Evolutionary conservation across 2,797 vertebrate genomes (phyloP).

Genomic region (Phalanger gymnotis): DNA sequence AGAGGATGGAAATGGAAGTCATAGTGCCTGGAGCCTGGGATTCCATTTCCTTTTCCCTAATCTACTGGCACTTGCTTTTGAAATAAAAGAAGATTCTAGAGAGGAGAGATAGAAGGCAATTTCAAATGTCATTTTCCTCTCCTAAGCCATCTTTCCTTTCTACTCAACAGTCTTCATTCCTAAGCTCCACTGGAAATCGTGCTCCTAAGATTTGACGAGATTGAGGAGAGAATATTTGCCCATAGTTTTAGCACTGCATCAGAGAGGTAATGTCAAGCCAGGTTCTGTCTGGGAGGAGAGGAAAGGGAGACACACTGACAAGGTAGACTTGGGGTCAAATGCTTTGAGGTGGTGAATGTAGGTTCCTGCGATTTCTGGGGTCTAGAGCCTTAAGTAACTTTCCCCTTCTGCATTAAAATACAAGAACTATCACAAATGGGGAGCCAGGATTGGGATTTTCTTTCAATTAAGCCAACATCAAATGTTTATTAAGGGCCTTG

Average conservation of each 20-base stretch:
- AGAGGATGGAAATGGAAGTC: background rate
- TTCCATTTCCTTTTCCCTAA: background rate
- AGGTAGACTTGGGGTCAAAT: background rate
- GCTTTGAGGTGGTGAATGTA: background rate
- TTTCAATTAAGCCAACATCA: background rate
- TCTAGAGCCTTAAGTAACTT: background rate
- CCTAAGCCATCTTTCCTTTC: background rate
- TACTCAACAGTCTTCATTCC: constrained; percentile 6
- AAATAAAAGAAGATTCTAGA: background rate
- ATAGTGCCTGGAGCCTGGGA: background rate
- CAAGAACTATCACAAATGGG: background rate
- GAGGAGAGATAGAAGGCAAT: background rate
- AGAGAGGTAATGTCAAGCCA: background rate
- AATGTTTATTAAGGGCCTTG: background rate
- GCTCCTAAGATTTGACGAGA: constrained; percentile 37
- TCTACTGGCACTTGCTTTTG: background rate
- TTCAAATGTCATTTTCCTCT: background rate
- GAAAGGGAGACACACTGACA: background rate
- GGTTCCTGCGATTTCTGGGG: background rate
- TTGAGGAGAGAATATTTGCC: constrained; percentile 30
- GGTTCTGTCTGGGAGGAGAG: background rate
- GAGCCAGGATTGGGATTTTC: background rate
- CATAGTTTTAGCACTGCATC: constrained; percentile 17
- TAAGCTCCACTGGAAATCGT: background rate
- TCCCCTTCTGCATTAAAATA: background rate